A percentile compares a stretch with the other conserved stretches of the same genome.
Evolutionary conservation across 2,888 invertebrate genomes (phyloP).

Genomic region (Drosophila melanocephala): DNA sequence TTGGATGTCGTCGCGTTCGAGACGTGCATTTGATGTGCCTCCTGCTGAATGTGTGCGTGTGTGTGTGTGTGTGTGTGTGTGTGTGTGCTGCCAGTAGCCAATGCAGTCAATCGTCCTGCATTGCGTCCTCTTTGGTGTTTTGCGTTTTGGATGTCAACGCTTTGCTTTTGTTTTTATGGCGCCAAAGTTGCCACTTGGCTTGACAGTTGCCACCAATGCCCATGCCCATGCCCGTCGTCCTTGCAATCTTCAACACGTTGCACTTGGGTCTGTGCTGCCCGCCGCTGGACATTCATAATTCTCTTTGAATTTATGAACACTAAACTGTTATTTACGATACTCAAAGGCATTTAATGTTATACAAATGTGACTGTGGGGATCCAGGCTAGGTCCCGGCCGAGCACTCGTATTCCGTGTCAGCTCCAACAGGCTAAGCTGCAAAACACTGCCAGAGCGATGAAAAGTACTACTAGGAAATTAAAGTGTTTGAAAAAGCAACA

Average conservation of each 20-base stretch:
- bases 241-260: slow-evolving; percentile 43
- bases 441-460: slow-evolving; percentile 37
- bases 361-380: slow-evolving; percentile 75
- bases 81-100: slow-evolving; percentile 37
- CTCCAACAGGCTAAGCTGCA: slow-evolving; percentile 10
- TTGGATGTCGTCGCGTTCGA: slow-evolving; percentile 68
- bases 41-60: slow-evolving; percentile 14
- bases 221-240: neutral
- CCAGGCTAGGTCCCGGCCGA: slow-evolving; percentile 12
- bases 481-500: slow-evolving; percentile 27
- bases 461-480: slow-evolving; percentile 49
- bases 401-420: slow-evolving; percentile 14
- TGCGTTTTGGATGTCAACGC: slow-evolving; percentile 66
- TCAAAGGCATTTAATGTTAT: slow-evolving; percentile 80
- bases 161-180: slow-evolving; percentile 65
- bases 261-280: slow-evolving; percentile 36
- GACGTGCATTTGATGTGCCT: slow-evolving; percentile 72
- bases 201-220: slow-evolving; percentile 14
- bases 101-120: slow-evolving; percentile 65
- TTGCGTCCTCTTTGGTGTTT: slow-evolving; percentile 65
- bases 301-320: slow-evolving; percentile 83
- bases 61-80: slow-evolving; percentile 8
- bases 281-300: slow-evolving; percentile 81
- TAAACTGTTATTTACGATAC: slow-evolving; percentile 84
- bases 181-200: slow-evolving; percentile 58